Evolutionary conservation across 2,888 invertebrate species (phyloP), one percentile per base, ranked within the genome.

Genomic region (Tipula helvola): DNA sequence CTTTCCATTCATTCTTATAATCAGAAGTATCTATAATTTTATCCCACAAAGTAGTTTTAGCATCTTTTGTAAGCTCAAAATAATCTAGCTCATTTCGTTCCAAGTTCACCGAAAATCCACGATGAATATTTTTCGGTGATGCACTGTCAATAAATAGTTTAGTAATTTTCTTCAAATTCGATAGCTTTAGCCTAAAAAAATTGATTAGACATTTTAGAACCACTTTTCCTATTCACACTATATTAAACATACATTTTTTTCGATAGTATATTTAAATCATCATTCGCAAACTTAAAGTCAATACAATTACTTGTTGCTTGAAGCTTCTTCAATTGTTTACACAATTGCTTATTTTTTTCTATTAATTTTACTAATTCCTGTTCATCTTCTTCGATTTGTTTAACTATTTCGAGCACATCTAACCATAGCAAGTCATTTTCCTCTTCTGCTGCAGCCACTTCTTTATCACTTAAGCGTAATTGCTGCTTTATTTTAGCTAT

Each of bases 1-100:
- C 47, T 85, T 87, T 87, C 88, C 88, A 88, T 42, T 88, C 87
- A 8, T 52, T 47, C 10, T n/a, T 42, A 85, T 88, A 87, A 36
- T 86, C 85, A 57, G 87, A 87, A 1, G 86, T 87, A n/a, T 86
- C 13, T 16, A 83, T 57, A 3, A 87, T 16, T 8, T 87, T 28
- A 16, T 87, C 87, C 86, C 86, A 87, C 28, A 71, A 71, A 71
- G 12, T 71, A 3, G 3, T 71, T 7, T 16, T 57, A 16, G 8
- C 28, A 71, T 71, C 71, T 71, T 28, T 71, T 18, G 28, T 18
- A 10, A 87, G 8, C 86, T 88, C 87, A 86, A 87, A 88, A 12
- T 87, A 86, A 41, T 85, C 13, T 0, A 88, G 13, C 8, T 36
- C 44, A 85, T 86, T 85, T 86, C 85, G 16, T 7, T 52, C 42